These are phyloP conservation scores for Miltochrista miniata DNA, from an alignment of 2,888 invertebrate species.

Conservation along the genomic window DNA sequence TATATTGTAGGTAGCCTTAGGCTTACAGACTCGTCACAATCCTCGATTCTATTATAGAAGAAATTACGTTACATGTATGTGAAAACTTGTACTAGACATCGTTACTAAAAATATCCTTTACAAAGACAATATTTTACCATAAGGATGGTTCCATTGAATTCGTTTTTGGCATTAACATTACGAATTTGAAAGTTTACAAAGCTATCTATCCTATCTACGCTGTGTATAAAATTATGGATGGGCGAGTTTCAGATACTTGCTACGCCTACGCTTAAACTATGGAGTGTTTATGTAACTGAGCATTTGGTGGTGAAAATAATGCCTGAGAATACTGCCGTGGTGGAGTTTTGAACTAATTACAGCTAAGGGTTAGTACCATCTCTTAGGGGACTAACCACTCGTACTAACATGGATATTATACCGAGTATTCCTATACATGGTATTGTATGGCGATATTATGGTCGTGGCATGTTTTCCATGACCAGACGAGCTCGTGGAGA, in stretches of 20 bases:
- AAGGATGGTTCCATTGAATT: constrained; percentile 40
- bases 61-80: constrained; percentile 31
- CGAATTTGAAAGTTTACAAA: constrained; percentile 61
- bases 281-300: constrained; percentile 22
- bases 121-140: neutral
- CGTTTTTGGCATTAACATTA: constrained; percentile 40
- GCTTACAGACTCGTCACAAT: no score
- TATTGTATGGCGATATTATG: no score
- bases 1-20: no score
- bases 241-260: constrained; percentile 37
- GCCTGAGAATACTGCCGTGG: constrained; percentile 6
- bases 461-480: no score
- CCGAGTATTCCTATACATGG: no score
- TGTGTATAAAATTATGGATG: constrained; percentile 65
- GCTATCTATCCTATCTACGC: constrained; percentile 74
- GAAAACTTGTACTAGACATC: constrained; percentile 50
- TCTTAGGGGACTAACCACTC: no score
- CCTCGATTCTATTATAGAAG: no score
- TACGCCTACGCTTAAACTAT: constrained; percentile 35
- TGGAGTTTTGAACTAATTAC: no score
- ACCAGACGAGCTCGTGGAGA: no score
- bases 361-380: no score
- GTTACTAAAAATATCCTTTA: constrained; percentile 45
- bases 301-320: constrained; percentile 7
- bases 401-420: no score